phyloP scores from a whole-genome alignment of 2,888 invertebrate genomes.

The Onchidella celtica region DNA sequence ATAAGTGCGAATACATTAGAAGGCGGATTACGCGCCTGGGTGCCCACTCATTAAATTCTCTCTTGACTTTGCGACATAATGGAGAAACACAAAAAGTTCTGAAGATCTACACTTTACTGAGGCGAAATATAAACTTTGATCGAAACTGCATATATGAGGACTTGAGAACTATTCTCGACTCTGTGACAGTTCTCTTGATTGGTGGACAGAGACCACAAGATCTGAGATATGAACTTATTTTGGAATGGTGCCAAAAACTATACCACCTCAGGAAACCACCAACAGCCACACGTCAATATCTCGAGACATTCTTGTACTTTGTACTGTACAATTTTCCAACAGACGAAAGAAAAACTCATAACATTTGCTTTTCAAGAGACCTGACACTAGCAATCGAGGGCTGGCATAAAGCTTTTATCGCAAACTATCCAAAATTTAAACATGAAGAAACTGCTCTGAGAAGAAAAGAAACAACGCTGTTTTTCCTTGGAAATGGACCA shows the following conservation, averaged over 20 bases:
- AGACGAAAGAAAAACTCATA: constrained; percentile 29
- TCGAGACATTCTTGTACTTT: constrained; percentile 56
- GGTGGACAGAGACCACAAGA: constrained; percentile 10
- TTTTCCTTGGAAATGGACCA: constrained; percentile 60
- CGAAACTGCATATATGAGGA: constrained; percentile 51
- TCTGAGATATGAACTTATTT: constrained; percentile 45
- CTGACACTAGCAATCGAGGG: constrained; percentile 53
- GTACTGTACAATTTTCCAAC: constrained; percentile 60
- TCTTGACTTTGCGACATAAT: constrained; percentile 45
- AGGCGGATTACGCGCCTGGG: constrained; percentile 53
- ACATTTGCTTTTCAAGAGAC: constrained; percentile 40
- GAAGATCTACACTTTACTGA: not conserved
- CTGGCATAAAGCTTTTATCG: constrained; percentile 59
- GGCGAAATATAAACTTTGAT: not conserved
- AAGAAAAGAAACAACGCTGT: constrained; percentile 61
- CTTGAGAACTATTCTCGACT: constrained; percentile 53
- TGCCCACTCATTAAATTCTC: constrained; percentile 51
- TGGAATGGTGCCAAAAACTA: constrained; percentile 53
- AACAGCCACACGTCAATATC: constrained; percentile 41
- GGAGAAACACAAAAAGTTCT: not conserved
- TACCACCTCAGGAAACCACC: constrained; percentile 47
- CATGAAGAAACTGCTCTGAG: constrained; percentile 53
- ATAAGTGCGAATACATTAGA: constrained; percentile 55
- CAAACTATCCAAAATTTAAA: constrained; percentile 58
- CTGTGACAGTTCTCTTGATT: constrained; percentile 41